Evolutionary conservation across 2,113 vertebrate species (phyloP), one percentile per base, ranked within the genome.

Genomic region (Emydocephalus ijimae): DNA sequence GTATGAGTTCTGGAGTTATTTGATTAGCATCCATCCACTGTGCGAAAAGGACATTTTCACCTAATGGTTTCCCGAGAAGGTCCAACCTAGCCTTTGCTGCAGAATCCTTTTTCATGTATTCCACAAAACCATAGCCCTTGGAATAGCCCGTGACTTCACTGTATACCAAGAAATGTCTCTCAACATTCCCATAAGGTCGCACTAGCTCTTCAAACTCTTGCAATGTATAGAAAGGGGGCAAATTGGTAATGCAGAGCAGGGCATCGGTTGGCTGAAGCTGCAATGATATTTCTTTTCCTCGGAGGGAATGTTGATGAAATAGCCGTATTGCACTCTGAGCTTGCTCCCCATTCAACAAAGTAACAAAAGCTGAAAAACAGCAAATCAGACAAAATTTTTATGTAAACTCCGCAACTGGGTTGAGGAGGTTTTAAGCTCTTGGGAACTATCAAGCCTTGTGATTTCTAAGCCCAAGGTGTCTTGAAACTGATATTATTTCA

Each of bases 51-150:
- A 97, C 98, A 57, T 97, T 98, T 39, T 98, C 97, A 0, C 98
- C 98, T 97, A 99, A 89, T 18, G 97, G 98, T 39, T 98, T 98
- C 45, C 99, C 99, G 95, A 99, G 96, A 2, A 99, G 98, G 92
- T 99, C 99, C 64, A 98, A 97, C 12, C 99, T 98, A 45, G 99
- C 99, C 95, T 98, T 98, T 0, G 99, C 99, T 55, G 99, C 99
- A 0, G 98, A 99, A 97, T 99, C 99, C 96, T 99, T 99, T 97
- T 99, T 99, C 99, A 99, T 99, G 95, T 99, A 99, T 48, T 99
- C 99, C 94, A 99, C 99, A 94, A 99, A 99, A 1, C 99, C 99
- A 0, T 99, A 99, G 96, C 99, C 99, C 96, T 99, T 99, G 94
- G 99, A 99, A 85, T 97, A 98, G 24, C 99, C 99, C 0, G 98